Evolutionary conservation across 2,888 invertebrate genomes (phyloP), one percentile per base, ranked within the genome.

Genomic region (Parnassius orleans): DNA sequence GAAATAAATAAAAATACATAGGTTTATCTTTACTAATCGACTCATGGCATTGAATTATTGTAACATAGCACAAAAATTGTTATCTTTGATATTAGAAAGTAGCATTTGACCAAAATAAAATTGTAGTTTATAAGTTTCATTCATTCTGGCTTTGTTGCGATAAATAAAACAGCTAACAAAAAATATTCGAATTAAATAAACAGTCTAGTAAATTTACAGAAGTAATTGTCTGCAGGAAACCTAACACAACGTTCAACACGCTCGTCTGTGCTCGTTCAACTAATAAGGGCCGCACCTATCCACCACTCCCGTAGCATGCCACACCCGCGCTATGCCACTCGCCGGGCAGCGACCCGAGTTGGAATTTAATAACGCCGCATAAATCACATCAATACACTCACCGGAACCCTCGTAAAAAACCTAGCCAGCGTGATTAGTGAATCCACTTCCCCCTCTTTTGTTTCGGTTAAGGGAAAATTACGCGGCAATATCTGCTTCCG

Each of bases 281-380:
- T 75, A 75, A 78, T 76, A 74, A 77, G 70, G 57, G 75, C 76
- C 82, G 66, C 84, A 75, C 83, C 83, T 78, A 69, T 61, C 67
- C 59, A 70, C 72, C 81, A 72, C 81, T 74, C 80, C 81, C 74
- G 68, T 43, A 60, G 60, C 48, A 19, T 70, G 72, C 67, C 73
- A 61, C 73, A 61, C 76, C 76, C 69, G 72, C 66, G 67, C 72
- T 79, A 65, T 79, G 75, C 71, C 64, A 66, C 65, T 65, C 65
- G 76, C 71, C 67, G 76, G 81, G 70, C 83, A 68, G 72, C 73
- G 80, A 82, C 84, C 84, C 73, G 76, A 63, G 72, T 74, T 73
- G 79, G 75, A 84, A 86, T 85, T 86, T 87, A 88, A 88, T 87
- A 87, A 86, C 82, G 71, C 69, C 69, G 67, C 75, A 77, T 82